Conservation (phyloP, 2,888 invertebrate species). For the Rhodophaea formosa region DNA sequence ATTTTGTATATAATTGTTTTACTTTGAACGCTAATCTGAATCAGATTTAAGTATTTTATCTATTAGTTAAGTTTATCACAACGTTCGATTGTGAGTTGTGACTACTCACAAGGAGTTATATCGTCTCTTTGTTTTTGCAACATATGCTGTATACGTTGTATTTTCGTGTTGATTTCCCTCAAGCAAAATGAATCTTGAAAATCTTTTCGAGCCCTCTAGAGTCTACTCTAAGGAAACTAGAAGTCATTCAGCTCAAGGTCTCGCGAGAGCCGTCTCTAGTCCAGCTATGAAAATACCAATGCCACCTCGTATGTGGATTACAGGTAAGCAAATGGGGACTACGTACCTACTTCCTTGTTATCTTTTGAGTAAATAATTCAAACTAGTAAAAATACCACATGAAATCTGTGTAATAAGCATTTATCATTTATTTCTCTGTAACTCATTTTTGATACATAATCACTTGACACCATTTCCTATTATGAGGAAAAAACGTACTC, state of each 20-base stretch:
- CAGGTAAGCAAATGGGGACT: conserved; percentile 51
- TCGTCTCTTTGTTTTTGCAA: conserved; percentile 59
- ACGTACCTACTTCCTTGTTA: not conserved
- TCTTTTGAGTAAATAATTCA: not conserved
- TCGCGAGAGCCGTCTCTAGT: conserved; percentile 55
- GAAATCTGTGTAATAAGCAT: not conserved
- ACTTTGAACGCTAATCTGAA: conserved; percentile 67
- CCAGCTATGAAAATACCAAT: conserved; percentile 74
- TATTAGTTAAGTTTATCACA: conserved; percentile 36
- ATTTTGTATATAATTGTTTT: conserved; percentile 69
- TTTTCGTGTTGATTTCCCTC: conserved; percentile 46
- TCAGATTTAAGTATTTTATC: conserved; percentile 61
- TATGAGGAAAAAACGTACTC: not conserved
- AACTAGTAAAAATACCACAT: not conserved
- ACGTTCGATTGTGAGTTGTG: conserved; percentile 39
- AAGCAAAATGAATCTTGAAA: conserved; percentile 54
- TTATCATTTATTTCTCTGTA: not conserved
- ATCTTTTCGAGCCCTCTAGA: conserved; percentile 43
- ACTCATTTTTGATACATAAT: not conserved
- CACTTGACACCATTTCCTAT: not conserved
- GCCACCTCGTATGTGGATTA: conserved; percentile 75
- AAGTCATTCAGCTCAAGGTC: conserved; percentile 73
- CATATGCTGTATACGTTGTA: conserved; percentile 65
- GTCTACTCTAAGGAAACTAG: conserved; percentile 47
- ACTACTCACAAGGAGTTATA: conserved; percentile 44